Evolutionary conservation across 2,888 invertebrate species (phyloP).

Genomic region (Erebia aethiops): DNA sequence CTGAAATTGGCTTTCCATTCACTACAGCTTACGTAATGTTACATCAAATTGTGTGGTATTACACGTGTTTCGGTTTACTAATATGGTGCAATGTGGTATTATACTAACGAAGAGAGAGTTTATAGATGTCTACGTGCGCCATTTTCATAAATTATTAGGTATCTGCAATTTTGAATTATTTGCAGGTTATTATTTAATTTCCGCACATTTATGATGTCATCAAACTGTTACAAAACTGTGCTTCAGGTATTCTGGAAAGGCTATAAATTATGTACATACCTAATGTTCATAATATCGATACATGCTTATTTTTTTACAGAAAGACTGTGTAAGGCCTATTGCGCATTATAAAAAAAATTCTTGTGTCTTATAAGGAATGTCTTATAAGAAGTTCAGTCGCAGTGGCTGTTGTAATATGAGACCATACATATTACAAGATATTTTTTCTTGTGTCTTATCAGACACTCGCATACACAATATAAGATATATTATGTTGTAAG

Average conservation of each 20-base stretch:
- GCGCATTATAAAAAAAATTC: no score
- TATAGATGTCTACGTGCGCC: conserved; percentile 5
- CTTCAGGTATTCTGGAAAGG: no score
- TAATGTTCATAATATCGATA: not conserved
- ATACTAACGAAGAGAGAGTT: conserved; percentile 18
- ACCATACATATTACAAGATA: no score
- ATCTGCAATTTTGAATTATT: conserved; percentile 10
- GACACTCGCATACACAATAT: no score
- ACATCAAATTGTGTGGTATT: conserved; percentile 16
- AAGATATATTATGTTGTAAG: no score
- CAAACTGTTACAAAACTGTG: no score
- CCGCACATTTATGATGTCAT: not conserved
- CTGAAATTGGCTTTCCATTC: conserved; percentile 4
- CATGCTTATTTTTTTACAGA: not conserved
- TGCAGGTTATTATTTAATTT: conserved; percentile 1
- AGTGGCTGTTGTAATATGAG: no score
- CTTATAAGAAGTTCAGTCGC: no score
- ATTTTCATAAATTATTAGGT: conserved; percentile 12
- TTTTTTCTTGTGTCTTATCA: no score
- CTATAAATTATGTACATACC: no score
- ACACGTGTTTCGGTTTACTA: conserved; percentile 14
- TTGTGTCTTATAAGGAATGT: not conserved
- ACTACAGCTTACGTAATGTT: conserved; percentile 10
- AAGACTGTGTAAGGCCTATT: not conserved
- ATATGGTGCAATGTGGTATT: conserved; percentile 11